Conservation (phyloP, 2,113 vertebrate species). For the Boulengeromyrus knoepffleri region DNA sequence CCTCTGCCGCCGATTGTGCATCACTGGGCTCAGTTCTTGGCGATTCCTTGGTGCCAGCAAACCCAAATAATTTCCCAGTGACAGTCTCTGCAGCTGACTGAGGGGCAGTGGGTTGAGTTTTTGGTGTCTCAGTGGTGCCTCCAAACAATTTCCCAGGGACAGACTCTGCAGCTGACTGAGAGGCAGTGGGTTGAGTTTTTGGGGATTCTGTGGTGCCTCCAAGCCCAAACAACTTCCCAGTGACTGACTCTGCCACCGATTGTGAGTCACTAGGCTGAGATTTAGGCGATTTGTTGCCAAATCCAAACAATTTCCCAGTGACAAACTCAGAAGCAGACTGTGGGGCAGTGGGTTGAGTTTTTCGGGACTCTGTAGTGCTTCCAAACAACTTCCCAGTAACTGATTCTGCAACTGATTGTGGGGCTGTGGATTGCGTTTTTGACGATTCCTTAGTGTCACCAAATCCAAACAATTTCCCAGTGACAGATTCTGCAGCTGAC, state of each 20-base stretch:
- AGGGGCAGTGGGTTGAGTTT: neutral
- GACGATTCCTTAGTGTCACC: neutral
- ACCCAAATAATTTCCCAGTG: neutral
- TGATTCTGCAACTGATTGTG: neutral
- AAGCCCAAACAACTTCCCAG: neutral
- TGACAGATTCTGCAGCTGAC: neutral
- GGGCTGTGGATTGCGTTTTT: neutral
- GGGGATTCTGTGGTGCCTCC: too few species aligned
- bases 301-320: neutral
- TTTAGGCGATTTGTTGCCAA: too few species aligned
- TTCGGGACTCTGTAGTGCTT: neutral
- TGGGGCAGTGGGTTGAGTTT: neutral
- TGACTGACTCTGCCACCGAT: neutral
- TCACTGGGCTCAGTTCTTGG: neutral
- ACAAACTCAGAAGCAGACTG: neutral
- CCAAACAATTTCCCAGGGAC: neutral
- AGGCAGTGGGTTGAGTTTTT: too few species aligned
- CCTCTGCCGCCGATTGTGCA: neutral
- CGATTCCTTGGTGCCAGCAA: neutral
- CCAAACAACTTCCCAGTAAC: neutral
- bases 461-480: neutral
- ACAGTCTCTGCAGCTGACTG: neutral
- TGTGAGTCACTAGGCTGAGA: neutral
- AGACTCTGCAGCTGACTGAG: neutral
- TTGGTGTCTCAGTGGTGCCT: neutral